phyloP scores from a whole-genome alignment of 2,113 vertebrate genomes.

The Bujurquina vittata region DNA sequence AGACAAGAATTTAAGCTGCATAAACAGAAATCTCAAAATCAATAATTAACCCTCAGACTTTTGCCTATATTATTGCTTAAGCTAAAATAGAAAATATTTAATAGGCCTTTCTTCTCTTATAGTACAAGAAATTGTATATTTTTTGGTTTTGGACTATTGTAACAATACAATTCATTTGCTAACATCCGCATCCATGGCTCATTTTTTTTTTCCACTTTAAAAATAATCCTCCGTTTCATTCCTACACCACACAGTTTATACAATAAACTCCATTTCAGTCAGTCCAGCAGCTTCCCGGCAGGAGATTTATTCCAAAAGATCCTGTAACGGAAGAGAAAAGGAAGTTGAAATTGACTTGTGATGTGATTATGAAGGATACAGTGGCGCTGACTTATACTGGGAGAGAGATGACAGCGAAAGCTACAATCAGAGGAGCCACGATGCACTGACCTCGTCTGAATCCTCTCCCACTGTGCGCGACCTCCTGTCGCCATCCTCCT shows the following conservation, averaged over 20 bases:
- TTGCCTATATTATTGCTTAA: not conserved
- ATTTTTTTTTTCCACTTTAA: not conserved
- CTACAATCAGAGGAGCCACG: constrained; percentile 26
- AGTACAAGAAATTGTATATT: not conserved
- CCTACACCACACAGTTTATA: constrained; percentile 7
- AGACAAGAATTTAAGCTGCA: not conserved
- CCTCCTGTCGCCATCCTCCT: constrained; percentile 46
- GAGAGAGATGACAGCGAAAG: constrained; percentile 34
- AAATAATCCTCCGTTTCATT: not conserved
- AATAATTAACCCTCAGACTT: not conserved
- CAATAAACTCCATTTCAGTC: constrained; percentile 1
- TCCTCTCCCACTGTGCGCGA: constrained; percentile 61
- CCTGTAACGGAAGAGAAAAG: constrained; percentile 60
- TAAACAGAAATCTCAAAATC: not conserved
- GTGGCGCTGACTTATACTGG: constrained; percentile 30
- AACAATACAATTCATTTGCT: not conserved
- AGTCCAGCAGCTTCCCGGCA: constrained; percentile 2
- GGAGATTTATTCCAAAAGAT: constrained; percentile 72
- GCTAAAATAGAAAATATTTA: not conserved
- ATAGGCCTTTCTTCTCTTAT: not conserved
- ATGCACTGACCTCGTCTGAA: constrained; percentile 77
- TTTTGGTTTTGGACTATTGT: not conserved
- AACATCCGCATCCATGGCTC: not conserved
- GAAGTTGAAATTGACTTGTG: constrained; percentile 34
- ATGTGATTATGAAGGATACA: constrained; percentile 47